These are phyloP conservation scores for Acanthosepion esculentum DNA, from an alignment of 2,888 invertebrate species.

Conservation along the genomic window DNA sequence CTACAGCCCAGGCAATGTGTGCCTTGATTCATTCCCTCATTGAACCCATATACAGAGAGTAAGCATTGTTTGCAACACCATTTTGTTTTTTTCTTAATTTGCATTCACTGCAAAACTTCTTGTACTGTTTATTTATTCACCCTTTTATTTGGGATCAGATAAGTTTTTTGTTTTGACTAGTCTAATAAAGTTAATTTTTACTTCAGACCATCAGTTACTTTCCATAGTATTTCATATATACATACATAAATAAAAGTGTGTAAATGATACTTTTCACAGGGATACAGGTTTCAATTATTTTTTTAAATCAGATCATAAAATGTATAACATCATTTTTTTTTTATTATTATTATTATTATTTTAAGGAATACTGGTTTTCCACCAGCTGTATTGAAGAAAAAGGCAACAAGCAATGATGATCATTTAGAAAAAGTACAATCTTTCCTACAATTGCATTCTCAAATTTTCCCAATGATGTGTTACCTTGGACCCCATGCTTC, in stretches of 20 bases:
- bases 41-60: slow-evolving; percentile 89
- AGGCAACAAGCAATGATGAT: slow-evolving; percentile 54
- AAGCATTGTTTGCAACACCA: slow-evolving; percentile 65
- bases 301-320: no score
- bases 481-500: slow-evolving; percentile 91
- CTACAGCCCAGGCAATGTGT: slow-evolving; percentile 86
- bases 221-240: no score
- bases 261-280: no score
- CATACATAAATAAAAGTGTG: no score
- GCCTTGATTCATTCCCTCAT: slow-evolving; percentile 87
- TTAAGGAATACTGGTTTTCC: slow-evolving; percentile 50
- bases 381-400: slow-evolving; percentile 56
- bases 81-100: no score
- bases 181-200: no score
- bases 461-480: slow-evolving; percentile 88
- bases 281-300: no score
- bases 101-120: no score
- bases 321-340: background rate
- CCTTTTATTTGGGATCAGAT: no score
- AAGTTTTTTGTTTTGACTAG: no score
- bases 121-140: no score
- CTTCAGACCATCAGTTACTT: no score
- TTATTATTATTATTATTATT: background rate
- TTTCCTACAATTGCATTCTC: slow-evolving; percentile 83
- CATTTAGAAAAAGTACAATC: slow-evolving; percentile 78